Percentiles rank a stretch among this genome's conserved stretches.
phyloP scores from a whole-genome alignment of 2,888 invertebrate genomes.

The Scaptodrosophila latifasciaeformis region DNA sequence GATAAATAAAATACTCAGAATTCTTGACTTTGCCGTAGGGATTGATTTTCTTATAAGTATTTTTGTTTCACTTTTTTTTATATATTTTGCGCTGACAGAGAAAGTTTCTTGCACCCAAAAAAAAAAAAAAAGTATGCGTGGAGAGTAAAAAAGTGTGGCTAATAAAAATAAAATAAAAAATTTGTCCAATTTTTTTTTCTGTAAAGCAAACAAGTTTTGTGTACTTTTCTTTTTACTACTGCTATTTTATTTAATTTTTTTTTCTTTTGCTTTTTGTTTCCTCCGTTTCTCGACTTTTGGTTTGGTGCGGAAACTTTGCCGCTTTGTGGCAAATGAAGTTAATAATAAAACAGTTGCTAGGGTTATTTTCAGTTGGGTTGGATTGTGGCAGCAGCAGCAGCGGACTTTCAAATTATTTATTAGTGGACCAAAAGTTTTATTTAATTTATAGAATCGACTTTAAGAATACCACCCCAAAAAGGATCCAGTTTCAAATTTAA shows the following conservation, averaged over 20 bases:
- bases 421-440: constrained; percentile 39
- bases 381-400: constrained; percentile 14
- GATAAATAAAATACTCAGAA: constrained; percentile 69
- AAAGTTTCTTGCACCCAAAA: constrained; percentile 37
- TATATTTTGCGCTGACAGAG: constrained; percentile 19
- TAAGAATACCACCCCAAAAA: constrained; percentile 14
- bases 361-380: constrained; percentile 52
- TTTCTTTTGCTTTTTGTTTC: constrained; percentile 17
- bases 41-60: constrained; percentile 60
- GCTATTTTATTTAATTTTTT: constrained; percentile 65
- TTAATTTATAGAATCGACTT: constrained; percentile 44
- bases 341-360: constrained; percentile 68
- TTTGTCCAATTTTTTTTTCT: constrained; percentile 27
- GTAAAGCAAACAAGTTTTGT: constrained; percentile 63
- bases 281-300: constrained; percentile 20
- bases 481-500: constrained; percentile 48
- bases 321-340: constrained; percentile 65
- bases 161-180: constrained; percentile 54
- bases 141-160: constrained; percentile 36
- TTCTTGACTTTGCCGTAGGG: constrained; percentile 68
- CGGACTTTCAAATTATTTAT: constrained; percentile 42
- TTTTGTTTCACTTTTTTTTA: constrained; percentile 6
- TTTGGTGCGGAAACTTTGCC: constrained; percentile 56
- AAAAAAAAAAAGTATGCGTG: too few relatives aligned
- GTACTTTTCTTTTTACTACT: constrained; percentile 46